A percentile compares a stretch with the other conserved stretches of the same genome.
Evolutionary conservation across 1,140 invertebrate species (phyloP).

Genomic region (Papilio polyxenes): DNA sequence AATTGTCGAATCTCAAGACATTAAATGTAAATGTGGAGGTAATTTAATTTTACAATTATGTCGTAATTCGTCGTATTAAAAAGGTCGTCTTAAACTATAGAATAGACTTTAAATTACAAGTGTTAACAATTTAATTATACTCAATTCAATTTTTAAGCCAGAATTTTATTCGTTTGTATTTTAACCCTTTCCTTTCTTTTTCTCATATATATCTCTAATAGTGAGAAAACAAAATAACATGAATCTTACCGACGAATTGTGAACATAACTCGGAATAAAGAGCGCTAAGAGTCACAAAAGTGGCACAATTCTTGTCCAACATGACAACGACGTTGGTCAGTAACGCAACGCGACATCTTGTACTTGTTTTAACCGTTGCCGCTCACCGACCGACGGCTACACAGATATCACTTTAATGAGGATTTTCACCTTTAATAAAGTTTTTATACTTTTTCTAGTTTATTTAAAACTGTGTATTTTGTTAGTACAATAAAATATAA

Average conservation of each 20-base stretch:
- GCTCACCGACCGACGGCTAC: not conserved
- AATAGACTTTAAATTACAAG: no score
- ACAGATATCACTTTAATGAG: conserved; percentile 6
- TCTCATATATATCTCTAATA: not conserved
- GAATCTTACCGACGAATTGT: no score
- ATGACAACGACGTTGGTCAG: not conserved
- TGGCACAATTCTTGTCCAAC: not conserved
- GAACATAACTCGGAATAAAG: not conserved
- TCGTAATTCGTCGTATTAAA: not conserved
- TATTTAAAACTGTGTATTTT: conserved; percentile 25
- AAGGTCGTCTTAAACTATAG: no score
- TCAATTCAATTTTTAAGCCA: no score
- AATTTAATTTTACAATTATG: no score
- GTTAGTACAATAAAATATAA: not conserved
- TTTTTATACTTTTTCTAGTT: conserved; percentile 18
- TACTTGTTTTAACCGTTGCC: conserved; percentile 23
- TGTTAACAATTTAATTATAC: no score
- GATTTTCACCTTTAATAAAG: conserved; percentile 37
- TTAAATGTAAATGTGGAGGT: not conserved
- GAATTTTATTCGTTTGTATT: no score
- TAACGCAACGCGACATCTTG: conserved; percentile 9
- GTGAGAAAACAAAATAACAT: no score
- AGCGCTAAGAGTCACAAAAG: not conserved
- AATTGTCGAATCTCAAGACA: no score
- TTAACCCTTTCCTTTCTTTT: not conserved